Percentiles rank a stretch among this genome's conserved stretches.
These are phyloP conservation scores for Conger conger DNA, from an alignment of 2,113 vertebrate species.

Conservation along the genomic window DNA sequence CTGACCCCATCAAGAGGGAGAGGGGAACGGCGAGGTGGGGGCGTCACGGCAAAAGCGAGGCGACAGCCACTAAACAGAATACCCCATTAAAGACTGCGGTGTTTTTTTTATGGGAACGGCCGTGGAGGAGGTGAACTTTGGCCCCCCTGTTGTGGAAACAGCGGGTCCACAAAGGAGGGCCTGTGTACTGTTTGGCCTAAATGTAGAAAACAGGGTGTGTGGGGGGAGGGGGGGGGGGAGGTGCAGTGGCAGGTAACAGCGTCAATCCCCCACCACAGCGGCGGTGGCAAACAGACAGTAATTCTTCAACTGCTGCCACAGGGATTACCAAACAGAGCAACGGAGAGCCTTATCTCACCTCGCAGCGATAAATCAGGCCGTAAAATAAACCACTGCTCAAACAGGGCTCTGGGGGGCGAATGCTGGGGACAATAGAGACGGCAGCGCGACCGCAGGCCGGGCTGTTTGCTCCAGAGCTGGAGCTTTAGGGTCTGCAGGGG, in stretches of 20 bases:
- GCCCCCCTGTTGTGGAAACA: background rate
- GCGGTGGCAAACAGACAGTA: constrained; percentile 39
- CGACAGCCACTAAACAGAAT: background rate
- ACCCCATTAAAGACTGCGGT: background rate
- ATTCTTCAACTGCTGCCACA: constrained; percentile 46
- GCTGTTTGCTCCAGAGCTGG: background rate
- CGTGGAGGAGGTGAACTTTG: constrained; percentile 24
- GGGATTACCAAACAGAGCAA: constrained; percentile 34
- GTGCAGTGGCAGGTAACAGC: background rate
- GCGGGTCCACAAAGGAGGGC: background rate
- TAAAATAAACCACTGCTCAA: constrained; percentile 48
- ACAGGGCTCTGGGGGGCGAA: constrained; percentile 23
- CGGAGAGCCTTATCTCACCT: constrained; percentile 64
- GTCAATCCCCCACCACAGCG: constrained; percentile 15
- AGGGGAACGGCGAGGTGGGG: background rate
- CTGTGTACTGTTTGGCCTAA: background rate
- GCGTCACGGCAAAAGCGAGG: background rate
- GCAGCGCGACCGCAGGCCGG: constrained; percentile 2
- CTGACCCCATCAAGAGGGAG: background rate
- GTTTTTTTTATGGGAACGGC: constrained; percentile 15
- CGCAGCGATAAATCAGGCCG: constrained; percentile 66
- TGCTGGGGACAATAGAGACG: constrained; percentile 7
- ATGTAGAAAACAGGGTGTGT: background rate
- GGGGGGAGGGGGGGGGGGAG: background rate
- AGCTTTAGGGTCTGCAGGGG: constrained; percentile 23